These are phyloP conservation scores for Perccottus glenii DNA, from an alignment of 2,113 vertebrate genomes.

Conservation along the genomic window DNA sequence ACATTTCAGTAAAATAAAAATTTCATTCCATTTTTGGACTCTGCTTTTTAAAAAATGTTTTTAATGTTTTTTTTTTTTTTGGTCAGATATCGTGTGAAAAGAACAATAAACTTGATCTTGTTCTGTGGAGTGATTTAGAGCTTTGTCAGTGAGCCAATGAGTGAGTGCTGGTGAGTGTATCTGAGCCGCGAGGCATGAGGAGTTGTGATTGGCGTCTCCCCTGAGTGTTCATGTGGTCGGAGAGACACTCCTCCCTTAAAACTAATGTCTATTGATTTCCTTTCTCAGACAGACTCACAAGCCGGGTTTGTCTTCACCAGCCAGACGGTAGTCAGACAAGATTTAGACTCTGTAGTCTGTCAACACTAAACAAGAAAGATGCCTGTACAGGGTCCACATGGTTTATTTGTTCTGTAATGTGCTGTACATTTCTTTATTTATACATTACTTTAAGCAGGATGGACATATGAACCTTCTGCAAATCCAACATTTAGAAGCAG, in stretches of 20 bases:
- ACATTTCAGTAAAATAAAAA: no score
- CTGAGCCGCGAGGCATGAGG: constrained; percentile 6
- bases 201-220: constrained; percentile 47
- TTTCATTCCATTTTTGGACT: no score
- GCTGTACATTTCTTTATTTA: not conserved
- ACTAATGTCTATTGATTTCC: constrained; percentile 56
- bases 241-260: constrained; percentile 33
- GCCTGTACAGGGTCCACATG: not conserved
- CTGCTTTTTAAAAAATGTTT: no score
- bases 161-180: constrained; percentile 30
- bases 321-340: constrained; percentile 21
- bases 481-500: not conserved
- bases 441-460: no score
- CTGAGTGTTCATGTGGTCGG: constrained; percentile 29
- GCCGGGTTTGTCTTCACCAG: constrained; percentile 3
- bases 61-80: no score
- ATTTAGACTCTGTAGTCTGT: constrained; percentile 25
- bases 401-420: not conserved
- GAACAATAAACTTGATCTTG: not conserved
- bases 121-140: constrained; percentile 25
- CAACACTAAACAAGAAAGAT: not conserved
- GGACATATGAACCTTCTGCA: no score
- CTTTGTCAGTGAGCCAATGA: not conserved
- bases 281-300: constrained; percentile 18
- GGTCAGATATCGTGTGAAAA: not conserved